Percentiles rank a stretch among this genome's conserved stretches.
Conservation (phyloP, 2,797 vertebrate genomes). For the Erethizon dorsatum region DNA sequence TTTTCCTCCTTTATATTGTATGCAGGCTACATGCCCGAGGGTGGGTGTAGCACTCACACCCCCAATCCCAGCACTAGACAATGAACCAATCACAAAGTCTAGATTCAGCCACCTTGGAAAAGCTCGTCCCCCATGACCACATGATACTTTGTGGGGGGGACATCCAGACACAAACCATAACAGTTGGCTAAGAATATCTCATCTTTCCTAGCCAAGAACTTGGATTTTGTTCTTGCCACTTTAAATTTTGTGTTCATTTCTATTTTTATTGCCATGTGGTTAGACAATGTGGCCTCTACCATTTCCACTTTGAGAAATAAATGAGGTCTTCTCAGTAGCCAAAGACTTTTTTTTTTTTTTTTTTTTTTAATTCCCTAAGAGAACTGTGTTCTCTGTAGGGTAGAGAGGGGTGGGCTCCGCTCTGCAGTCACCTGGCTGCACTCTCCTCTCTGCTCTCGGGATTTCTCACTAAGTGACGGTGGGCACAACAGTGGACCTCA, state of each 20-base stretch:
- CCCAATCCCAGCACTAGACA: neutral
- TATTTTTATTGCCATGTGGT: neutral
- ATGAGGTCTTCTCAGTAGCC: neutral
- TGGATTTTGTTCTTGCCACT: constrained; percentile 1
- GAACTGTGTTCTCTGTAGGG: neutral
- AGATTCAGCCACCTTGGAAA: neutral
- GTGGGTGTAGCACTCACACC: neutral
- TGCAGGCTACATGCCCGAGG: neutral
- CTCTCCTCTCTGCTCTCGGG: neutral
- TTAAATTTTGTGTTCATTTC: constrained; percentile 24
- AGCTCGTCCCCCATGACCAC: neutral
- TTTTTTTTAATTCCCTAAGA: neutral
- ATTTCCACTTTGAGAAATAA: constrained; percentile 6
- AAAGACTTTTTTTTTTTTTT: neutral
- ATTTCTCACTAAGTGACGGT: fast-evolving
- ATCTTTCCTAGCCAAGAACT: neutral
- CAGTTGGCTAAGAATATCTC: neutral
- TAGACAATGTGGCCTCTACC: neutral
- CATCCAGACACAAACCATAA: neutral
- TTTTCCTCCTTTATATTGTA: neutral
- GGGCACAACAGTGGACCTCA: neutral
- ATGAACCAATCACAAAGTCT: neutral
- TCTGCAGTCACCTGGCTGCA: neutral
- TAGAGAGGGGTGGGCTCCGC: fast-evolving
- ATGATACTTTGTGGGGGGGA: neutral